These are phyloP conservation scores for Lithophane socia DNA, from an alignment of 2,888 invertebrate species.

Conservation along the genomic window DNA sequence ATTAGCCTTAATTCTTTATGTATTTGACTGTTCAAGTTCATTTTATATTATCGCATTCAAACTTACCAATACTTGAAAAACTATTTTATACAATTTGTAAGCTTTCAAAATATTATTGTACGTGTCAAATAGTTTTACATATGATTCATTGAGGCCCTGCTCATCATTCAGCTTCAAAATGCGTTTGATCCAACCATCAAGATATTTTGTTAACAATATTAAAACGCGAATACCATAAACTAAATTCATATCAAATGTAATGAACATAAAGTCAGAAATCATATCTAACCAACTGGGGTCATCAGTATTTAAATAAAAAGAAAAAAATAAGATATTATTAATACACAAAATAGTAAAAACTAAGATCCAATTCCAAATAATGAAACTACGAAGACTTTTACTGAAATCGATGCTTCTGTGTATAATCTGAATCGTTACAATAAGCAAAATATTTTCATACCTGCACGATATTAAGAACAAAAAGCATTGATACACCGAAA, in stretches of 20 bases:
- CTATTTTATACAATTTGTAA: neutral
- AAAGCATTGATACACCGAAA: neutral
- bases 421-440: neutral
- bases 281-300: neutral
- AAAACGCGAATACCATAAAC: constrained; percentile 1
- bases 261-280: neutral
- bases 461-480: neutral
- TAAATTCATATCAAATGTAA: constrained; percentile 4
- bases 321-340: neutral
- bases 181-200: neutral
- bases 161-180: neutral
- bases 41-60: neutral
- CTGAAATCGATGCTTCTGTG: neutral
- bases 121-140: neutral
- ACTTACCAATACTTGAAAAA: neutral
- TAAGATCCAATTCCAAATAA: constrained; percentile 4
- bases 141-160: neutral
- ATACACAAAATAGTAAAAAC: neutral
- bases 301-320: too few species aligned
- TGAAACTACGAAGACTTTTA: neutral
- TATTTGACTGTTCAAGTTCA: neutral
- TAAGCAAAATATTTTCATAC: neutral
- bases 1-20: too few species aligned
- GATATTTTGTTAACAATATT: constrained; percentile 1
- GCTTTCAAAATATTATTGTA: neutral